Base-by-base conservation (phyloP, 2,888 invertebrate genomes). In the Tenthredo scrophulariae region DNA sequence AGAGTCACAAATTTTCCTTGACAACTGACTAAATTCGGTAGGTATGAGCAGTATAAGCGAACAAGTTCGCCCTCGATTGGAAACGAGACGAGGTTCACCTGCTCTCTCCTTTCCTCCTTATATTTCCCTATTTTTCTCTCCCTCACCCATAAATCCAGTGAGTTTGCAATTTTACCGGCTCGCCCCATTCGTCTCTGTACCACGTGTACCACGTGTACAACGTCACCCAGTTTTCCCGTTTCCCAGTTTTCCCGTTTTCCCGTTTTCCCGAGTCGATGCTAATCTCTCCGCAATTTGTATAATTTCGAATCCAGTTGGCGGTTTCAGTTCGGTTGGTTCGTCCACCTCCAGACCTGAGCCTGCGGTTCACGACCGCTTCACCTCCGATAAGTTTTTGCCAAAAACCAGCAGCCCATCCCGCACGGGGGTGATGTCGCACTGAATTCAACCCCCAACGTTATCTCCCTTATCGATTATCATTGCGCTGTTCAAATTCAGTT, bases 211-310 rank as follows among this genome's bases (percentile, higher is more conserved):
- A 79, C 79, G 75, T 77, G 75, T 79, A 54, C 33, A 54, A 58
- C 40, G 79, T 79, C 79, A 79, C 79, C 79, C 58, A 33, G 84
- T 65, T 75, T 65, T 77, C 29, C 33, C 43, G n/a, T n/a, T 18
- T 50, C 50, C 50, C 50, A n/a, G 79, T 79, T 37, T 33, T 37
- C 79, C 58, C 26, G 79, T 79, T 37, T 33, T 37, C 79, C 58
- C 26, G 84, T 65, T 75, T 65, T 77, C 86, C 85, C n/a, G 62
- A 77, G 80, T 85, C 87, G 88, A 91, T 91, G 90, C 89, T 90
- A 91, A 91, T 91, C 89, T 87, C 85, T 86, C 87, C 84, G 91
- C 89, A 89, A 90, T 91, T 91, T 91, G 91, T 91, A 91, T 91
- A 91, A 91, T 91, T 91, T 89, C 86, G 88, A 89, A 91, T 91